Evolutionary conservation across 1,140 invertebrate species (phyloP).

Genomic region (Elysia chlorotica): DNA sequence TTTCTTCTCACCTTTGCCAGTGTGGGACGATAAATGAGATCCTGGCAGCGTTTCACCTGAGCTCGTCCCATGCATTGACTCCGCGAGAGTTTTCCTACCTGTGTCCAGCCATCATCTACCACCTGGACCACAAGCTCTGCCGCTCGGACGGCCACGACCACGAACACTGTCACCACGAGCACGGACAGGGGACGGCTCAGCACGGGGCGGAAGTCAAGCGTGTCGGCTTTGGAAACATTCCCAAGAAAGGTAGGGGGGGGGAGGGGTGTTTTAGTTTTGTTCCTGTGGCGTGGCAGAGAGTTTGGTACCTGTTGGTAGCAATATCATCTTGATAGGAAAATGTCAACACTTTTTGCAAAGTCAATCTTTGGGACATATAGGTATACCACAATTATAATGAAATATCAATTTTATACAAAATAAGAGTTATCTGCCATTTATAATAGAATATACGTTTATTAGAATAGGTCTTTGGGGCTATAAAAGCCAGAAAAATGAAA

Average conservation of each 20-base stretch:
- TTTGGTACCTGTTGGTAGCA: neutral
- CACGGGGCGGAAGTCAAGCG: neutral
- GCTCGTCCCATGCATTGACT: neutral
- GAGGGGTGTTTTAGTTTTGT: neutral
- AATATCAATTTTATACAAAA: too few species aligned
- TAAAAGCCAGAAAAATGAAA: too few species aligned
- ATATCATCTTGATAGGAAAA: neutral
- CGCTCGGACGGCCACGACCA: neutral
- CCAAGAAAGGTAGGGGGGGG: too few species aligned
- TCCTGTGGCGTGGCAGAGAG: neutral
- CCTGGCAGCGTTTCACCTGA: neutral
- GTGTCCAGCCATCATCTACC: slow-evolving; percentile 2
- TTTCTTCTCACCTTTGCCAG: too few species aligned
- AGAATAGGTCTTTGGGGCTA: too few species aligned
- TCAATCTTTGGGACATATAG: neutral
- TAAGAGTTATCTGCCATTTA: too few species aligned
- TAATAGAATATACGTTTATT: too few species aligned
- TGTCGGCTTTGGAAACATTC: too few species aligned
- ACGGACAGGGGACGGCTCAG: neutral
- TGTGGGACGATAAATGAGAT: neutral
- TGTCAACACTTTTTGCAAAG: neutral
- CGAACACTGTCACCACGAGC: neutral
- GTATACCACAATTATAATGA: too few species aligned
- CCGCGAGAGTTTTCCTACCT: neutral
- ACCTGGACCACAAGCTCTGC: neutral